Evolutionary conservation across 2,888 invertebrate genomes (phyloP).

Genomic region (Strigamia maritima): DNA sequence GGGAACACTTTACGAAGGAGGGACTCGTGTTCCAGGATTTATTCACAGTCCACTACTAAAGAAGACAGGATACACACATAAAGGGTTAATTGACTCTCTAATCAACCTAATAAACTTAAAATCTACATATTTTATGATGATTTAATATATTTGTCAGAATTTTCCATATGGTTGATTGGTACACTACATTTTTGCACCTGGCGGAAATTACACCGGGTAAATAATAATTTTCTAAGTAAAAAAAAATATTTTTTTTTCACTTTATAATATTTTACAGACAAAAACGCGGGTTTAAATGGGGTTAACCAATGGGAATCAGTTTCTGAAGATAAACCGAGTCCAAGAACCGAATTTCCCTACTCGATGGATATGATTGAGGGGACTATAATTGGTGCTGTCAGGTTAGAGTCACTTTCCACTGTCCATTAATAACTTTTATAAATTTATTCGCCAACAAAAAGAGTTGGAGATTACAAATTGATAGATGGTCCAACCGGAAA

Average conservation of each 20-base stretch:
- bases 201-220: background rate
- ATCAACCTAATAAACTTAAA: no score
- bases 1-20: constrained; percentile 54
- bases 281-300: background rate
- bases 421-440: background rate
- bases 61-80: constrained; percentile 6
- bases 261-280: background rate
- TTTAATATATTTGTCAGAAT: background rate
- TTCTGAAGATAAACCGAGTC: background rate
- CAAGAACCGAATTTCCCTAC: background rate
- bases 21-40: constrained; percentile 52
- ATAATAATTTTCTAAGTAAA: background rate
- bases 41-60: constrained; percentile 49
- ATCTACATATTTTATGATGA: no score
- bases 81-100: background rate
- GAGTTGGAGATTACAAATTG: constrained; percentile 7
- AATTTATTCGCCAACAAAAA: background rate
- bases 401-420: background rate
- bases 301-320: constrained; percentile 20
- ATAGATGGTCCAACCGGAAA: background rate
- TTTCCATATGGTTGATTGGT: background rate
- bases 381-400: background rate
- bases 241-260: background rate
- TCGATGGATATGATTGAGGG: background rate
- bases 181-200: background rate